Base-by-base conservation (phyloP, 2,797 vertebrate genomes). In the Poeciliopsis presidionis region DNA sequence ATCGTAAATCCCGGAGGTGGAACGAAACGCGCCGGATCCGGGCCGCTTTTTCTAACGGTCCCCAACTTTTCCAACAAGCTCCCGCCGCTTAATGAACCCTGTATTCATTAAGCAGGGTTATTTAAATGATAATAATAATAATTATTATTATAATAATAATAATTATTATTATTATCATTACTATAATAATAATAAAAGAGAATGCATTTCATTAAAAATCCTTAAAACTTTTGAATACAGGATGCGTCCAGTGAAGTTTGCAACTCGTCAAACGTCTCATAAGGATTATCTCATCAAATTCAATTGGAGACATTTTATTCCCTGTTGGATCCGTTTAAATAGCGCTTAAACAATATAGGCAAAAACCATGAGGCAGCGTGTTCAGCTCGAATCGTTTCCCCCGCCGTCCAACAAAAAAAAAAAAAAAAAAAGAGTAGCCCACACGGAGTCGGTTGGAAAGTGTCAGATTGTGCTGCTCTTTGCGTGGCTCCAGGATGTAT, bases 21-120 rank as follows among this genome's bases (percentile, higher is more conserved):
- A 90, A 90, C 89, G 84, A 89, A 90, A 88, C 77, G 41, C 63
- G 57, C 18, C 73, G 22, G 28, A 77, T 51, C 71, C 75, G 77
- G 39, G 39, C n/a, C 72, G 30, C 80, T 75, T 69, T 73, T 41
- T 14, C 47, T 3, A 75, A 59, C 39, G 59, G 46, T 33, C 45
- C 69, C 43, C 55, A 43, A 46, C 74, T 80, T 86, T 83, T 61
- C 61, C 45, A 76, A 33, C 33, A 81, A 77, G 46, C 86, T 83
- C 75, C 39, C 6, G 4, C 4, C 46, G 41, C 30, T 6, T 39
- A 39, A 39, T 39, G 36, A 39, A 39, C 5, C 36, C 36, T 39
- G 36, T 5, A 39, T 39, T 41, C 39, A 41, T 53, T 61, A 77
- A 53, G 84, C 47, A 78, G 13, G 5, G 39, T 61, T n/a, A 72